Base-by-base conservation (phyloP, 1,140 invertebrate species). In the Drosophila erecta region DNA sequence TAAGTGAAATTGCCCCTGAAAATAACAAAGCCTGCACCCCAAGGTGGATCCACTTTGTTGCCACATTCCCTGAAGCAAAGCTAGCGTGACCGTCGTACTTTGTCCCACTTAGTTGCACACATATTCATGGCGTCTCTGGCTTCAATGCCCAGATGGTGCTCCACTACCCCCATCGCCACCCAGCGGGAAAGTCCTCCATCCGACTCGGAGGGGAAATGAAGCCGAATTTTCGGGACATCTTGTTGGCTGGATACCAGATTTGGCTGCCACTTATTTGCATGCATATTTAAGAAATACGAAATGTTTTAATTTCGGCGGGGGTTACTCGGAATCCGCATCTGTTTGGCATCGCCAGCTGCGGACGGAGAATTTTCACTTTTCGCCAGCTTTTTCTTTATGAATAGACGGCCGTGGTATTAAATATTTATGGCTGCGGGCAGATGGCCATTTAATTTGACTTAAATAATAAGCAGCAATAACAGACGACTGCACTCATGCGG, bases 381-480 rank as follows among this genome's bases (percentile, higher is more conserved):
- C 67, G 54, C 24, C 20, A 71, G 66, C 43, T 46, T 81, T 72
- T 62, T 73, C 71, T 87, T 86, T 87, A 76, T 87, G 83, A 87
- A 87, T 87, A 79, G 74, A 76, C 70, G 84, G 12, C 65, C 66
- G 51, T 30, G 27, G 49, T 51, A 65, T 70, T 70, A 89, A 89
- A 83, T 76, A 87, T 89, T 87, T 89, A 87, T 87, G 83, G 59
- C 50, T 50, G 51, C 40, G 43, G 38, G 60, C 64, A n/a, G 27
- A 75, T 41, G 43, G 38, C 35, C 66, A 83, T 86, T 83, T 86
- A 72, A 86, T 87, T 83, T 89, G 84, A 83, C 83, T 89, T 83
- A 89, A 87, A 87, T 83, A 89, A 87, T 83, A 83, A 79, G 81
- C 77, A 85, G 49, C 55, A 69, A 70, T 43, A 61, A 61, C 59